Base-by-base conservation (phyloP, 2,797 vertebrate genomes). In the Hirundo rustica region DNA sequence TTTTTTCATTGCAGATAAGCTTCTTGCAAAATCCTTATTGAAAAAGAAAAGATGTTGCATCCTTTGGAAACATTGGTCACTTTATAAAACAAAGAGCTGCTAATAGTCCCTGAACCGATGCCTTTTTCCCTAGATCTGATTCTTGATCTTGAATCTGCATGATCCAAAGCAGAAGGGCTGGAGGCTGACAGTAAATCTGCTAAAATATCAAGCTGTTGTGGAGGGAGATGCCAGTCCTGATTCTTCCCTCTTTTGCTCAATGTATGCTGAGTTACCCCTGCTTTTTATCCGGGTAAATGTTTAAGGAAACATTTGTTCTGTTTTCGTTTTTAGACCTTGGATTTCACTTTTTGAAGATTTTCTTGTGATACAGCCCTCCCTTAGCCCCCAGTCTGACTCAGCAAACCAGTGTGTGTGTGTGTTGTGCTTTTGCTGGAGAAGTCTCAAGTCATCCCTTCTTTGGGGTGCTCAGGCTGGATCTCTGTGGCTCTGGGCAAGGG, bases 21-120 rank as follows among this genome's bases (percentile, higher is more conserved):
- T 76, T 50, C 89, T 96, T 96, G 92, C 85, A 88, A 96, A 96
- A 96, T 61, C n/a, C 27, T 77, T 88, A 58, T 55, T 95, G 93
- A 61, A 85, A 93, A 93, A 93, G 71, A 91, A 74, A 95, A 88
- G 34, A 86, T 65, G 57, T 72, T 88, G 61, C 76, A 95, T 94
- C 78, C 47, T 91, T 79, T 90, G 74, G 77, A 92, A 96, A 87
- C 42, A 18, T 6, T 18, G 79, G 85, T 90, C 90, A 90, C 64
- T 96, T 92, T 30, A 60, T 78, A 77, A 96, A 92, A 95, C 88
- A 87, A 91, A 90, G 67, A 86, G 64, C 74, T 88, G 71, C 38
- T 90, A 82, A 58, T 68, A 71, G 83, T 82, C 64, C 38, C 71
- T 93, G 80, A 86, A 82, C 50, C 78, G 29, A 86, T 91, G 85